Evolutionary conservation across 2,888 invertebrate species (phyloP), one percentile per base, ranked within the genome.

Genomic region (Stenichneumon culpator): DNA sequence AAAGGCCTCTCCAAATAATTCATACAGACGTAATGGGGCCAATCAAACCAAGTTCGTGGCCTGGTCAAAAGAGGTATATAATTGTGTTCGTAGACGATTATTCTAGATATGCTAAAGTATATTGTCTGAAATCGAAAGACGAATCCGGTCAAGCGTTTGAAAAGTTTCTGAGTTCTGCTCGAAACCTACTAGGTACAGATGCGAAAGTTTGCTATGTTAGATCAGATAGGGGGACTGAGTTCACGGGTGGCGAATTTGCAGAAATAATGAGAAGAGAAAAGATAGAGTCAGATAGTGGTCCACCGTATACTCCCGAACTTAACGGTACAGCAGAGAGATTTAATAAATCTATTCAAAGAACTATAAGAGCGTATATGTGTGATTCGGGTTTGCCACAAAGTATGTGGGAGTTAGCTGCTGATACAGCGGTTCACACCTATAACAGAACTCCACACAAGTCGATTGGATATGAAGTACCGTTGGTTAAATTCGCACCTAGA

Each of bases 351-450:
- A 84, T 86, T 54, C 82, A 86, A 52, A 50, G 50, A 50, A 87
- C 50, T 68, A 68, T 87, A 22, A 83, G 87, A 80, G 77, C 83
- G 28, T 81, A 68, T 36, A 81, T 87, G 70, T 86, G 52, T 70
- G 87, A 88, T 74, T 86, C 86, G 47, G 83, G 79, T 39, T 77
- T 83, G 73, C 84, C 82, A 57, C 25, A 54, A 65, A 84, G 70
- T 50, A 88, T 89, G 87, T 87, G 87, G 86, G 83, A 86, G 65
- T 57, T 86, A 22, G 88, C 88, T 32, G 84, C 57, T 1, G 86
- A 84, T 54, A 78, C 86, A 57, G 87, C 88, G 50, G 84, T 86
- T 2, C 79, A 87, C 83, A 54, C 72, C 5, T 87, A 88, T 60
- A 88, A 88, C 68, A 72, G 83, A 32, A 86, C 87, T n/a, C 86